A percentile compares a stretch with the other conserved stretches of the same genome.
Evolutionary conservation across 2,888 invertebrate genomes (phyloP).

Genomic region (Athrips mouffetella): DNA sequence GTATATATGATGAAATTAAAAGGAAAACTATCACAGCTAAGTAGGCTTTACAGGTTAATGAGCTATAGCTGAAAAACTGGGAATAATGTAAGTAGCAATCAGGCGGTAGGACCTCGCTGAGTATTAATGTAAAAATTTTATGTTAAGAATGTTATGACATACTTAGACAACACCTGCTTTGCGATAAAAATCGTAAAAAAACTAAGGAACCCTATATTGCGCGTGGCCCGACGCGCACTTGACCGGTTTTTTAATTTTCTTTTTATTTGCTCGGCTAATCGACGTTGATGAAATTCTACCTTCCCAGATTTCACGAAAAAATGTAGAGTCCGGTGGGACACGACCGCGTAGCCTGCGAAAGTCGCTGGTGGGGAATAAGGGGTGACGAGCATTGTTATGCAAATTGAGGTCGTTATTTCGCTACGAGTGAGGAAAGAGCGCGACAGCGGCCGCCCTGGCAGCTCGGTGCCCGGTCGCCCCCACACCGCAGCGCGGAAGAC

Average conservation of each 20-base stretch:
- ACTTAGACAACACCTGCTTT: too few relatives aligned
- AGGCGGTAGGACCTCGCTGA: too few relatives aligned
- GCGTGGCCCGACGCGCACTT: neutral
- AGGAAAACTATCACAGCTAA: too few relatives aligned
- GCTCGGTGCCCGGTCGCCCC: constrained; percentile 32
- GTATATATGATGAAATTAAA: too few relatives aligned
- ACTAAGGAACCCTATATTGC: too few relatives aligned
- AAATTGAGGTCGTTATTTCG: constrained; percentile 78
- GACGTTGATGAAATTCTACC: constrained; percentile 25
- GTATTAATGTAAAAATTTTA: too few relatives aligned
- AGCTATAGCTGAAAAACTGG: too few relatives aligned
- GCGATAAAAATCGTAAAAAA: too few relatives aligned
- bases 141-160: too few relatives aligned
- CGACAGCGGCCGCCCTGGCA: constrained; percentile 56
- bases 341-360: constrained; percentile 62
- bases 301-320: constrained; percentile 54
- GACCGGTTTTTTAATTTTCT: neutral
- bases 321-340: constrained; percentile 68
- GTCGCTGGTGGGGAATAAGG: constrained; percentile 72
- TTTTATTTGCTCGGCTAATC: constrained; percentile 5
- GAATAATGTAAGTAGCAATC: too few relatives aligned
- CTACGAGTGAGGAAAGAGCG: constrained; percentile 76
- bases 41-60: too few relatives aligned
- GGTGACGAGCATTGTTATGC: constrained; percentile 78
- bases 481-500: constrained; percentile 65